Evolutionary conservation across 2,113 vertebrate genomes (phyloP), one percentile per base, ranked within the genome.

Genomic region (Ictalurus punctatus): DNA sequence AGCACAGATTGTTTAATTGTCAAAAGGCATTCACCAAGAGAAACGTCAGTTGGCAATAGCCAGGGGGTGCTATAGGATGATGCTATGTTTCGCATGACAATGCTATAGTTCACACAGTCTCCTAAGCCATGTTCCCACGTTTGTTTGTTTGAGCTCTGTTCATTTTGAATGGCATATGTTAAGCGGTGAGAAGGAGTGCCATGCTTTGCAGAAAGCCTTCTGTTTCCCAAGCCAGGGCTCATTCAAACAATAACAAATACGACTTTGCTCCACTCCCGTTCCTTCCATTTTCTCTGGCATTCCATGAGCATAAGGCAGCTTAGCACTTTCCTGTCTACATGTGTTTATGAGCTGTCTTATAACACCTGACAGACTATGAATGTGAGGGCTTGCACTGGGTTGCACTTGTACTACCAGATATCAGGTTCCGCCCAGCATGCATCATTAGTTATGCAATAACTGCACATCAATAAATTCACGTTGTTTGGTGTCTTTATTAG

Each of bases 171-270:
- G 86, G 76, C 85, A 89, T 89, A 87, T 89, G 88, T 56, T 84
- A 76, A 81, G 67, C 30, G 37, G 65, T 13, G 58, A 87, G 88
- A 83, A 67, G 73, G 78, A 88, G 90, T 40, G 86, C 30, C 16
- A n/a, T 63, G 69, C 58, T 81, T 81, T 89, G 85, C 65, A 83
- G 80, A 67, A 40, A 74, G 80, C 85, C 90, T 87, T 73, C 90
- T 91, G 88, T 91, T 84, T 89, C 54, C n/a, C 85, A 84, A 89
- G 73, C 40, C 81, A 78, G 58, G 61, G 34, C 88, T 73, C 83
- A 83, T 87, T 91, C 83, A 91, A 89, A 89, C 81, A 89, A 87
- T 84, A 89, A 84, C 80, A 88, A 87, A 71, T 73, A 65, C 81
- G 37, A 85, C 65, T 89, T 69, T 84, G 85, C 44, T 73, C 84